Evolutionary conservation across 2,888 invertebrate species (phyloP).

Genomic region (Hirudinaria manillensis): DNA sequence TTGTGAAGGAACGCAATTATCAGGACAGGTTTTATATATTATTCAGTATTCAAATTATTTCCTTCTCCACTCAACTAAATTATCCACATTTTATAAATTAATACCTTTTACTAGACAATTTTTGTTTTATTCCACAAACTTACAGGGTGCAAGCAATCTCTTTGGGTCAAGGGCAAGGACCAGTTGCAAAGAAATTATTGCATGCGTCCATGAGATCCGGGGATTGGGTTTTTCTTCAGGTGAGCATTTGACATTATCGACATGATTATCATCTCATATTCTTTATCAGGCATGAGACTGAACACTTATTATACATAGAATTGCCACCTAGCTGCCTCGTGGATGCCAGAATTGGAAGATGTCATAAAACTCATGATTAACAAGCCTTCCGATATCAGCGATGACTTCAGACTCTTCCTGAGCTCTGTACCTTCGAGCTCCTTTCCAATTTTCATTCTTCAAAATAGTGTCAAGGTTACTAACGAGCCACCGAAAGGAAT

Average conservation of each 20-base stretch:
- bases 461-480: constrained; percentile 56
- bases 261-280: background rate
- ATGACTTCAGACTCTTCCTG: constrained; percentile 54
- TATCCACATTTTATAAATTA: no score
- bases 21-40: constrained; percentile 46
- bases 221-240: constrained; percentile 56
- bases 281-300: no score
- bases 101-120: background rate
- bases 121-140: background rate
- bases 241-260: constrained; percentile 34
- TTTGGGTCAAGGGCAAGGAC: constrained; percentile 56
- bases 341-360: constrained; percentile 55
- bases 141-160: constrained; percentile 52
- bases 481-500: constrained; percentile 56
- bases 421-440: constrained; percentile 54
- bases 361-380: constrained; percentile 52
- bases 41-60: no score
- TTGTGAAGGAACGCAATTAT: constrained; percentile 52
- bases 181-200: constrained; percentile 55
- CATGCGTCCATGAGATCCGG: constrained; percentile 49
- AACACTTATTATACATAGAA: constrained; percentile 44
- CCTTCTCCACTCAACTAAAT: no score
- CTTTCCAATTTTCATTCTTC: constrained; percentile 55
- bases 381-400: constrained; percentile 50
- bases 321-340: constrained; percentile 55